Evolutionary conservation across 2,797 vertebrate genomes (phyloP), one percentile per base, ranked within the genome.

Genomic region (Cottoperca gobio): DNA sequence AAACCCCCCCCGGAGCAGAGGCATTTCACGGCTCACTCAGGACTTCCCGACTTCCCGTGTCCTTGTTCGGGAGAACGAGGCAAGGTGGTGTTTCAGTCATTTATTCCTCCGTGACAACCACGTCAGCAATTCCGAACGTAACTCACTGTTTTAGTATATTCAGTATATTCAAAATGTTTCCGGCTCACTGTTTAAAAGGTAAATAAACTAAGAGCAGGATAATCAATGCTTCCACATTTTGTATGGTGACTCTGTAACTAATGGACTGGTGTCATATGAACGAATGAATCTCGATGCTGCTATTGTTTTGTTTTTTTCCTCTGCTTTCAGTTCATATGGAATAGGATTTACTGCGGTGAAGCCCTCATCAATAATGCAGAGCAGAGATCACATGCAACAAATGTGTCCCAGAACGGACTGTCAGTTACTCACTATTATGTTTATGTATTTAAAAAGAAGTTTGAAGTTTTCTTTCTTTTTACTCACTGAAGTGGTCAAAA

Each of bases 361-460:
- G 43, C 77, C 23, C 68, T 70, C 42, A 82, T 79, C 35, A 79
- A 74, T 83, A 61, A 82, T 84, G 58, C 49, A 86, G 57, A 40
- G 39, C 24, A 8, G 33, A 55, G 28, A 26, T 23, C 24, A 21
- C n/a, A n/a, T 33, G 62, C 23, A 58, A 28, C 59, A 74, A 39
- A 33, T 42, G 46, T 66, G 28, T 62, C 62, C 50, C 23, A 55
- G 28, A 76, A 64, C 33, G n/a, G 16, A 37, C 50, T 19, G 7
- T 9, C 37, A 3, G 6, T n/a, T n/a, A n/a, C n/a, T 45, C 33
- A 33, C 33, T 7, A 33, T 31, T 26, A 26, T 26, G 26, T 26
- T 26, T 1, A 24, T 45, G 17, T 48, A 52, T 48, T 59, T 66
- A 4, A 35, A 31, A 45, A 28, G 0, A 42, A n/a, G 39, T 19